Base-by-base conservation (phyloP, 2,113 vertebrate genomes). In the Mola mola region DNA sequence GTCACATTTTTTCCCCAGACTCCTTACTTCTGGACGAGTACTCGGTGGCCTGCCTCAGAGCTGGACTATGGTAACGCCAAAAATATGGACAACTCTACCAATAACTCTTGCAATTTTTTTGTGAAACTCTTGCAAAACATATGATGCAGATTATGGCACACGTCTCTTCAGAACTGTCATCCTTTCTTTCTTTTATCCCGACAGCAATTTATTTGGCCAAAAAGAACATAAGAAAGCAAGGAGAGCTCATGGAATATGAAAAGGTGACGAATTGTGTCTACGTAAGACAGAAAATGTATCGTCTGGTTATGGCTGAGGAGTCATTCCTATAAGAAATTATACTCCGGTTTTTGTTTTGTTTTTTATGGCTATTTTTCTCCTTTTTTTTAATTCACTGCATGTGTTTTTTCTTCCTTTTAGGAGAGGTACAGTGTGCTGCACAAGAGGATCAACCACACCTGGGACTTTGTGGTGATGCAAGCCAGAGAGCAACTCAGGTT, bases 401-500 rank as follows among this genome's bases (percentile, higher is more conserved):
- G 19, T 22, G 10, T 25, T 6, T n/a, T 22, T 37, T 15, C 8
- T 31, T 20, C 8, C 4, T 24, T 26, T 60, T 69, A 98, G 97
- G 94, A 95, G 46, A 92, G 90, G 66, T 97, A 96, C 79, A 94
- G 93, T 75, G 75, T 90, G 64, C 83, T 98, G 79, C 94, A 96
- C 90, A 94, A 95, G 88, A 90, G 91, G 64, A 96, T 98, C 78
- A 95, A 92, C 83, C 95, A 98, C 84, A 91, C 90, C 0, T 99
- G 97, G 96, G 96, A 98, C 86, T 95, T 98, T 43, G 95, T 98
- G 58, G 93, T 97, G 85, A 97, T 94, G 94, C 96, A 98, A 83
- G 97, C 97, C 0, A 90, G 94, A 67, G 96, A 99, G 71, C 97
- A 99, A 82, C 93, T 98, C 36, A 93, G 95, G 97, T 98, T 50